Evolutionary conservation across 2,888 invertebrate genomes (phyloP), one percentile per base, ranked within the genome.

Genomic region (Acleris literana): DNA sequence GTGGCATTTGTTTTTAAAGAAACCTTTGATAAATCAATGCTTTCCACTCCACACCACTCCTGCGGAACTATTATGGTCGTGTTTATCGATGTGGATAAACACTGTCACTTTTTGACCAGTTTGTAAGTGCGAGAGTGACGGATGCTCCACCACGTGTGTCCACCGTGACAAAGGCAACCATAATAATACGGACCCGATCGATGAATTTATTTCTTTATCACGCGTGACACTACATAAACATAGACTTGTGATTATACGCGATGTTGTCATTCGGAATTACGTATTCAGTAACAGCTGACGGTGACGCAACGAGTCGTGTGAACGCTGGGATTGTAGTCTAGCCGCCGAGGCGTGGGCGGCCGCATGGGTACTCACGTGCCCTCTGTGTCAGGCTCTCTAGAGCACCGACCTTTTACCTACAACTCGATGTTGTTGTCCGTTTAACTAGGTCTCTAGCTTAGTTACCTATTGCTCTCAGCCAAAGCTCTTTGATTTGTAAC

Each of bases 231-330:
- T 13, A 29, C 18, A 46, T 62, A 57, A 62, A 66, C 60, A 56
- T 66, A 52, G 57, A 57, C 18, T 46, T 51, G 56, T 55, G 61
- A 65, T 62, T 61, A 33, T 52, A 61, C 44, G 22, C 46, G 61
- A 66, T 66, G 61, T 66, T 66, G 66, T 66, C 56, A 66, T 66
- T 62, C 56, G 48, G 66, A 62, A 66, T 66, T 66, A 66, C 66
- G 66, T 66, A 66, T 66, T 66, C 66, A 66, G 62, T 46, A 46
- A 62, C 66, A 66, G 66, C 66, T 66, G 66, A 66, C 52, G 66
- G 16, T 66, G 66, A 66, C 66, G 66, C 66, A 57, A 66, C 48
- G n/a, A 16, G 57, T 52, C 66, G 66, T 66, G 66, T 66, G 66
- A 66, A 66, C 65, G 43, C 44, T 33, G 62, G 61, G 62, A 62